These are phyloP conservation scores for Chalcis sispes DNA, from an alignment of 2,888 invertebrate species.

Conservation along the genomic window DNA sequence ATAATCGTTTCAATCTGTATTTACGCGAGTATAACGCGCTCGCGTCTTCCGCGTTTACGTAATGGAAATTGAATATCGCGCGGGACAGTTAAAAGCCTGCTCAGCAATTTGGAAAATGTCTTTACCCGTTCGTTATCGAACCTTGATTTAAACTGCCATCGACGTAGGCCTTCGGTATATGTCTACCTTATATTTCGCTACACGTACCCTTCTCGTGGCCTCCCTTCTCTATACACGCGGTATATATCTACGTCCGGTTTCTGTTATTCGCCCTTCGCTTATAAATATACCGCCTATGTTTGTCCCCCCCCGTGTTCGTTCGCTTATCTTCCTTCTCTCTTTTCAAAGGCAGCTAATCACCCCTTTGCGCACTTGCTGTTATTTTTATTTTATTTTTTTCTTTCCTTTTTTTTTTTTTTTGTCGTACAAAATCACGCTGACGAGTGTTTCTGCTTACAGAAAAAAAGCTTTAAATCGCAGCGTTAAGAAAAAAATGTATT, in stretches of 20 bases:
- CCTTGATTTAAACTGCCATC: neutral
- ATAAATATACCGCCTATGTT: neutral
- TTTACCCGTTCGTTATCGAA: neutral
- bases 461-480: no score
- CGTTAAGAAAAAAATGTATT: no score
- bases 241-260: neutral
- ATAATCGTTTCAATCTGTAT: no score
- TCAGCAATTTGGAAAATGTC: slow-evolving; percentile 19
- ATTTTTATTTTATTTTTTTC: neutral
- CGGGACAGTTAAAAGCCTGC: neutral
- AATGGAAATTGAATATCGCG: neutral
- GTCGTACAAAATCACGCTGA: no score
- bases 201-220: neutral
- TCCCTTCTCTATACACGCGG: neutral
- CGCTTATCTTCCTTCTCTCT: neutral
- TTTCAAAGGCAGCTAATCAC: slow-evolving; percentile 32
- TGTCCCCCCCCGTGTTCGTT: neutral
- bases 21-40: no score
- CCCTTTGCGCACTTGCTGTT: slow-evolving; percentile 3
- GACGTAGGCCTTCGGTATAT: no score
- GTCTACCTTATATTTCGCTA: no score
- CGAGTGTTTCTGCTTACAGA: no score
- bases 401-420: no score
- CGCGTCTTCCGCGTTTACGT: no score
- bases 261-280: neutral